Evolutionary conservation across 2,888 invertebrate species (phyloP).

Genomic region (Cantharis rustica): DNA sequence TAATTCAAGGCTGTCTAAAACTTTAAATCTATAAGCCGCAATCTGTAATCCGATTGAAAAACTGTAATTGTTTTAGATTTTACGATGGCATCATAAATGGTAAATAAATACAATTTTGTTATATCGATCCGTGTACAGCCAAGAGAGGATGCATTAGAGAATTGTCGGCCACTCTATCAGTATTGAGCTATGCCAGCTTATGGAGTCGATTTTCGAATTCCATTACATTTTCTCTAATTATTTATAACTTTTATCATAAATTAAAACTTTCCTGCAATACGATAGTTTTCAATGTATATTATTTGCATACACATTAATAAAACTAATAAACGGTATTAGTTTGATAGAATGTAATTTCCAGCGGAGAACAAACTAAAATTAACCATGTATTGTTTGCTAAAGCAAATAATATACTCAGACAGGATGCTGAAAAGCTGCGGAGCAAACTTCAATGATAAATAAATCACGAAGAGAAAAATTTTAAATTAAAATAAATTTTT

Average conservation of each 20-base stretch:
- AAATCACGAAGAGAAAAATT: neutral
- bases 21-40: conserved; percentile 1
- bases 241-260: neutral
- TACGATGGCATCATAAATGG: neutral
- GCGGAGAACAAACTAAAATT: neutral
- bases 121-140: neutral
- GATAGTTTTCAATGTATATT: neutral
- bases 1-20: conserved; percentile 13
- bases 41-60: conserved; percentile 5
- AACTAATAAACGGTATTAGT: neutral
- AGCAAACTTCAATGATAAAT: neutral
- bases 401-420: neutral
- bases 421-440: neutral
- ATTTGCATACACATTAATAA: neutral
- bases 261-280: neutral
- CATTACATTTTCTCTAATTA: neutral
- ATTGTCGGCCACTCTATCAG: neutral
- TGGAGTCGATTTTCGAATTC: neutral
- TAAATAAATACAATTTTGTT: neutral
- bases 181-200: too few relatives aligned
- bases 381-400: too few relatives aligned
- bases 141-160: neutral
- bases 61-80: conserved; percentile 4
- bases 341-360: neutral
- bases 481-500: neutral